Percentiles rank a stretch among this genome's conserved stretches.
phyloP scores from a whole-genome alignment of 2,113 vertebrate genomes.

The Dipodomys merriami region DNA sequence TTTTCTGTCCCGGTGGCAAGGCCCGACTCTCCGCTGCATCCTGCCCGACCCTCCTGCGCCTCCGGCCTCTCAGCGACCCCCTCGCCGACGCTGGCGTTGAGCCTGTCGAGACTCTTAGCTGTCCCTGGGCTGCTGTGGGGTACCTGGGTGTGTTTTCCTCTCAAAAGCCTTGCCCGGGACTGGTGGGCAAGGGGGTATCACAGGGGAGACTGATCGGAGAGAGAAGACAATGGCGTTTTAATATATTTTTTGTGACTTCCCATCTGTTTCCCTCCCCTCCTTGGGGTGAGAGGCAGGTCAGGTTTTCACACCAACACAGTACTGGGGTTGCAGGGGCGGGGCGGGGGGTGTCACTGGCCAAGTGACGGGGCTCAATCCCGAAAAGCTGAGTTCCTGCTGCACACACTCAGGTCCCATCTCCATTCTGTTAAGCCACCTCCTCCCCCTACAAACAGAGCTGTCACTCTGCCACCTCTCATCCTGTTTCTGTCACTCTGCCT shows the following conservation, averaged over 20 bases:
- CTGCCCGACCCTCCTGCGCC: constrained; percentile 75
- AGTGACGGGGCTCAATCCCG: background rate
- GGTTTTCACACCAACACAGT: background rate
- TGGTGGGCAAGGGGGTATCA: background rate
- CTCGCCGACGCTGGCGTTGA: constrained; percentile 77
- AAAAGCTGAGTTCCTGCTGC: background rate
- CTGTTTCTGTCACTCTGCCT: constrained; percentile 2
- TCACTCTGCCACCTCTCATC: background rate
- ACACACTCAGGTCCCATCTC: background rate
- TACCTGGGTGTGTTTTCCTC: constrained; percentile 11
- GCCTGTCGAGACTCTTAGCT: constrained; percentile 74
- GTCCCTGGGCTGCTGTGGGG: constrained; percentile 43
- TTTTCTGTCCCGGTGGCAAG: constrained; percentile 82
- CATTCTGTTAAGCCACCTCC: background rate
- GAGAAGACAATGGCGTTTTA: constrained; percentile 65
- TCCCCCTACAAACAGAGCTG: background rate
- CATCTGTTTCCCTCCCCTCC: constrained; percentile 50
- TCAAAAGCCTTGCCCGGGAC: background rate
- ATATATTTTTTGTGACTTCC: constrained; percentile 79
- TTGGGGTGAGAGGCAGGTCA: constrained; percentile 37
- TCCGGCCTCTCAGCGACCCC: constrained; percentile 74
- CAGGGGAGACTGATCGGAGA: background rate
- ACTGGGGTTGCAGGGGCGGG: background rate
- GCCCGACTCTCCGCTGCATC: constrained; percentile 78
- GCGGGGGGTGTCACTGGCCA: fast-evolving